A percentile compares a stretch with the other conserved stretches of the same genome.
Evolutionary conservation across 2,113 vertebrate species (phyloP).

Genomic region (Plecotus auritus): DNA sequence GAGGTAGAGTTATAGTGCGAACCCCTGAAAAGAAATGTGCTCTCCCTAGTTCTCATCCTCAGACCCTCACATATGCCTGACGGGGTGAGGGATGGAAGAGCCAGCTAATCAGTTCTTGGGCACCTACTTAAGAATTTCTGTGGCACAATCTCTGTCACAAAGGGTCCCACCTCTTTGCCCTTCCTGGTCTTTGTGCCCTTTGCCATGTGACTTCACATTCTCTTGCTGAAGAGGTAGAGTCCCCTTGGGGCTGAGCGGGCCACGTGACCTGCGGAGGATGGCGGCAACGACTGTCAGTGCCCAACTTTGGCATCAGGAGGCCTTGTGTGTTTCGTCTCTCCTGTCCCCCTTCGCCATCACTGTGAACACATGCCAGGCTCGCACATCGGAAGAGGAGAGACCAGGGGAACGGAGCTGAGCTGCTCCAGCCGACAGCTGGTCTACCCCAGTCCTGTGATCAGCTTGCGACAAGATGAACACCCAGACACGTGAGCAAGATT

Average conservation of each 20-base stretch:
- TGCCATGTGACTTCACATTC: not conserved
- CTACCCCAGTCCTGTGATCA: not conserved
- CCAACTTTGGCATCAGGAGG: not conserved
- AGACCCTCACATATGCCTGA: not conserved
- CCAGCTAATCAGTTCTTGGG: not conserved
- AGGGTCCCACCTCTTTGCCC: not conserved
- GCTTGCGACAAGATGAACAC: not conserved
- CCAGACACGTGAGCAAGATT: not conserved
- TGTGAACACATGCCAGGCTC: not conserved
- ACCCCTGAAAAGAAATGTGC: not conserved
- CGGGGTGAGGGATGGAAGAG: rapidly evolving
- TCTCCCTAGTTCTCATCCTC: not conserved
- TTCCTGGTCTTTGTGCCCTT: not conserved
- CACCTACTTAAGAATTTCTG: not conserved
- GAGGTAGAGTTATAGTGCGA: not conserved
- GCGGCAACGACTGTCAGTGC: not conserved
- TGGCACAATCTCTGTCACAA: not conserved
- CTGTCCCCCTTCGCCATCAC: not conserved
- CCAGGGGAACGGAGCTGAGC: not conserved
- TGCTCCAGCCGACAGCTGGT: not conserved
- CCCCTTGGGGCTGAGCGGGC: too few species aligned
- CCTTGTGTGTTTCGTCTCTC: not conserved
- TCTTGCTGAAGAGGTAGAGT: not conserved
- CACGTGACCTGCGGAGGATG: not conserved
- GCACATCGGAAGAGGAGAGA: not conserved